A percentile compares a stretch with the other conserved stretches of the same genome.
phyloP scores from a whole-genome alignment of 1,140 invertebrate species.

The Drosophila ercepeae region DNA sequence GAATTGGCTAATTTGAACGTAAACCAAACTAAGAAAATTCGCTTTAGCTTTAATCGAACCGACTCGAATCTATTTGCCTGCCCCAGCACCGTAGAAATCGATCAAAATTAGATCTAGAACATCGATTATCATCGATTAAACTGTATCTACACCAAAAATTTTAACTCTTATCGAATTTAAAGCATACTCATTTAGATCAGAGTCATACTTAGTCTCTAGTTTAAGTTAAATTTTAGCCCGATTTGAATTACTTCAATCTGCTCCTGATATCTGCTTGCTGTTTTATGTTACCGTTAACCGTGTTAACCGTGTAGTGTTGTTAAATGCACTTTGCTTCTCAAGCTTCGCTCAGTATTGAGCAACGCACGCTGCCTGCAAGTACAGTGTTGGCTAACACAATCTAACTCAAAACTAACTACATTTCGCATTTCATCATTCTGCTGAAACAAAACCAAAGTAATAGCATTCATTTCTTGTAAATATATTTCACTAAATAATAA shows the following conservation, averaged over 20 bases:
- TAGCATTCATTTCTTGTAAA: neutral
- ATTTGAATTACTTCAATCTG: conserved; percentile 15
- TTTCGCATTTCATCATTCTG: conserved; percentile 15
- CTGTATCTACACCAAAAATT: conserved; percentile 11
- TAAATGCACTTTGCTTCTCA: conserved; percentile 14
- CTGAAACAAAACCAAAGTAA: neutral
- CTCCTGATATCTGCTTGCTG: conserved; percentile 14
- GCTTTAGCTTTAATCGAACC: conserved; percentile 26
- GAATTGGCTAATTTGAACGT: conserved; percentile 14
- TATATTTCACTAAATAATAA: neutral
- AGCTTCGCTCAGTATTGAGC: conserved; percentile 22
- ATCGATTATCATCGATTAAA: conserved; percentile 5
- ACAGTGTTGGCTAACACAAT: conserved; percentile 1
- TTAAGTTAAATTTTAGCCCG: conserved; percentile 38
- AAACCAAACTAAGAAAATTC: conserved; percentile 10
- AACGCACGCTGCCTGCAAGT: conserved; percentile 33
- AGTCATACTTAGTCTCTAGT: conserved; percentile 41
- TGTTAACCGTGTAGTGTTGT: conserved; percentile 30
- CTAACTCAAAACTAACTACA: conserved; percentile 1
- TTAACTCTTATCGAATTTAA: conserved; percentile 14
- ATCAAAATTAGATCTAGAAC: conserved; percentile 31
- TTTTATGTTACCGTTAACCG: conserved; percentile 1
- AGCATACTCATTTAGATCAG: conserved; percentile 26
- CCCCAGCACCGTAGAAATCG: conserved; percentile 29
- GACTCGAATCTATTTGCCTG: conserved; percentile 35